These are phyloP conservation scores for Callionymus lyra DNA, from an alignment of 2,113 vertebrate genomes.

Conservation along the genomic window DNA sequence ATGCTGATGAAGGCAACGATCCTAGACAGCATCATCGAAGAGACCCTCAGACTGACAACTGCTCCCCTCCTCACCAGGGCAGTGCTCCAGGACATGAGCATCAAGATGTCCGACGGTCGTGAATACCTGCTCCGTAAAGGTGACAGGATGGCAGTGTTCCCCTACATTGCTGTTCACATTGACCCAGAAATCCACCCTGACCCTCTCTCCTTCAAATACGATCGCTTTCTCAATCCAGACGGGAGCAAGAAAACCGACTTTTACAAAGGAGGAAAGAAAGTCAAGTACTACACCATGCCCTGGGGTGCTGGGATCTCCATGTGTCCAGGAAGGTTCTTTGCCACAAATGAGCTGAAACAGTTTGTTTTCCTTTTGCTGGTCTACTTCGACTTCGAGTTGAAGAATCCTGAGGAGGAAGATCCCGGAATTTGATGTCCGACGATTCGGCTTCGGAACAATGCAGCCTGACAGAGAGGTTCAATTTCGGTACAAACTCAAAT, in stretches of 20 bases:
- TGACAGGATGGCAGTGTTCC: slow-evolving; percentile 78
- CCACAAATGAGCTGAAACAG: slow-evolving; percentile 79
- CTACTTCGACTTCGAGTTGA: no score
- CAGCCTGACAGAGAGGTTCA: no score
- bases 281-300: slow-evolving; percentile 84
- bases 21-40: slow-evolving; percentile 82
- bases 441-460: no score
- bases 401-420: no score
- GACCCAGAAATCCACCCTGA: slow-evolving; percentile 80
- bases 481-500: no score
- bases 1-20: no score
- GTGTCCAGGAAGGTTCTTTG: slow-evolving; percentile 85
- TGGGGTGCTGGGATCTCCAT: slow-evolving; percentile 81
- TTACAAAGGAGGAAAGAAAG: slow-evolving; percentile 74
- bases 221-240: slow-evolving; percentile 75
- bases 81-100: slow-evolving; percentile 59
- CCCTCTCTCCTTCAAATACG: slow-evolving; percentile 72
- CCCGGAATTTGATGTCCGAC: no score
- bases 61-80: slow-evolving; percentile 71
- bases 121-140: slow-evolving; percentile 69
- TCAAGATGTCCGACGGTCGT: slow-evolving; percentile 63
- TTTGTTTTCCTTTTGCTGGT: slow-evolving; percentile 82
- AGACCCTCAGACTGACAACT: slow-evolving; percentile 72
- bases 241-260: slow-evolving; percentile 78
- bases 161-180: slow-evolving; percentile 72